Conservation (phyloP, 2,888 invertebrate genomes). For the Druceiella hillmani region DNA sequence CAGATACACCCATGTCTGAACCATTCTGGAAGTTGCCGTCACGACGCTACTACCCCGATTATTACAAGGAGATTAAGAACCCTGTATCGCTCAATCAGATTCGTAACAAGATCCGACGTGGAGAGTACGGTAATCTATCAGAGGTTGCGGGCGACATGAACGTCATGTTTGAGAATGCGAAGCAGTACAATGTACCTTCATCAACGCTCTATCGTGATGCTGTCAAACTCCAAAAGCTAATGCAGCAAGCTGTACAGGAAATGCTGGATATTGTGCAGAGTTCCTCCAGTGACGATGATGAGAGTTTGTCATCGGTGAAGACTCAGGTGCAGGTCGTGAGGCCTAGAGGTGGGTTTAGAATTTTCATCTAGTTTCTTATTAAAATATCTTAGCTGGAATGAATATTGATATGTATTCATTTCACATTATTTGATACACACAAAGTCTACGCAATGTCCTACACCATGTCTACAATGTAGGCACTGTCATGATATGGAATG, state of each 20-base stretch:
- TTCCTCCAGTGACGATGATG: slow-evolving; percentile 48
- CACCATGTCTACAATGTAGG: too few relatives aligned
- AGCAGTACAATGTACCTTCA: slow-evolving; percentile 77
- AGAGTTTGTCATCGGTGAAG: slow-evolving; percentile 46
- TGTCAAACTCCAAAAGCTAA: slow-evolving; percentile 74
- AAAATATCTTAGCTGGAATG: too few relatives aligned
- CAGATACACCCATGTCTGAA: slow-evolving; percentile 80
- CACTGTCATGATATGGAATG: too few relatives aligned
- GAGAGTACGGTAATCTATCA: slow-evolving; percentile 76
- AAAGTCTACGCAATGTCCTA: too few relatives aligned
- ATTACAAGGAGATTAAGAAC: slow-evolving; percentile 94
- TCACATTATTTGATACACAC: too few relatives aligned
- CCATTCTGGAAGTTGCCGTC: slow-evolving; percentile 93
- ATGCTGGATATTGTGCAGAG: slow-evolving; percentile 60
- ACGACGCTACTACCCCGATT: slow-evolving; percentile 89
- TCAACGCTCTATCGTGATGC: slow-evolving; percentile 79
- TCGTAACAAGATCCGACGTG: slow-evolving; percentile 72
- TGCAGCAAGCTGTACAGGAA: slow-evolving; percentile 77
- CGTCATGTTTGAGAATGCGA: slow-evolving; percentile 96
- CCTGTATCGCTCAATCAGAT: slow-evolving; percentile 94
- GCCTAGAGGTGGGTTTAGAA: slow-evolving; percentile 34
- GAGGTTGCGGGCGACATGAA: slow-evolving; percentile 93
- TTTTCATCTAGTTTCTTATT: too few relatives aligned
- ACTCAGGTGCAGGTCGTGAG: slow-evolving; percentile 36
- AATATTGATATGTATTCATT: too few relatives aligned